Percentiles rank a stretch among this genome's conserved stretches.
phyloP scores from a whole-genome alignment of 53 echinoderm and acorn worm species.

The Zoroaster sp. region DNA sequence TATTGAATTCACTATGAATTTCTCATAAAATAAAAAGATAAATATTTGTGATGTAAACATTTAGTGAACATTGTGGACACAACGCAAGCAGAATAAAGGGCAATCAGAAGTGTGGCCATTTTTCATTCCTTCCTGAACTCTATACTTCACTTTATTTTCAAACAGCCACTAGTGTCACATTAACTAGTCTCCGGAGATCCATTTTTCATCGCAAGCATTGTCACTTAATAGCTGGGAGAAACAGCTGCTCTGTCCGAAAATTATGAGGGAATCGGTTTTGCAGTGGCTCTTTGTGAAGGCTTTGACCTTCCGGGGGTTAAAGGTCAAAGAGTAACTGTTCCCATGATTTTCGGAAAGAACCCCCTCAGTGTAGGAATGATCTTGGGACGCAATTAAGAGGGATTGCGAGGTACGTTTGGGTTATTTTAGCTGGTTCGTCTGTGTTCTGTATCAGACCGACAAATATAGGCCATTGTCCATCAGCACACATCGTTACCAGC shows the following conservation, averaged over 20 bases:
- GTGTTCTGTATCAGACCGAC: too few species aligned
- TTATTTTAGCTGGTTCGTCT: conserved; percentile 15
- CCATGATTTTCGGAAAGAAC: not conserved
- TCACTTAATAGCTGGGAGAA: conserved; percentile 31
- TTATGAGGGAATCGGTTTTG: not conserved
- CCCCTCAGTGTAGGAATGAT: conserved; percentile 23
- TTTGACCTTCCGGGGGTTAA: conserved; percentile 13
- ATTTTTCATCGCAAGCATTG: conserved; percentile 49
- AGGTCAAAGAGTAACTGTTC: conserved; percentile 8
- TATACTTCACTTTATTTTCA: not conserved
- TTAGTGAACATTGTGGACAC: too few species aligned
- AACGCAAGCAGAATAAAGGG: too few species aligned
- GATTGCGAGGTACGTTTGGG: not conserved
- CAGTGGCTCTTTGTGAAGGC: not conserved
- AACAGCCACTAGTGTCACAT: not conserved
- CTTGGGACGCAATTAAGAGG: conserved; percentile 41
- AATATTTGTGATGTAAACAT: too few species aligned
- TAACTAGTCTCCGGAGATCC: not conserved
- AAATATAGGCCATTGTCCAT: not conserved
- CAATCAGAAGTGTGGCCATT: too few species aligned
- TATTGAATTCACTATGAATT: too few species aligned
- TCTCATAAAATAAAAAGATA: too few species aligned
- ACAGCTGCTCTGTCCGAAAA: conserved; percentile 17
- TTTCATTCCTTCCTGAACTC: too few species aligned
- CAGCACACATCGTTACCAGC: too few species aligned